Evolutionary conservation across 2,888 invertebrate species (phyloP).

Genomic region (Troilus luridus): DNA sequence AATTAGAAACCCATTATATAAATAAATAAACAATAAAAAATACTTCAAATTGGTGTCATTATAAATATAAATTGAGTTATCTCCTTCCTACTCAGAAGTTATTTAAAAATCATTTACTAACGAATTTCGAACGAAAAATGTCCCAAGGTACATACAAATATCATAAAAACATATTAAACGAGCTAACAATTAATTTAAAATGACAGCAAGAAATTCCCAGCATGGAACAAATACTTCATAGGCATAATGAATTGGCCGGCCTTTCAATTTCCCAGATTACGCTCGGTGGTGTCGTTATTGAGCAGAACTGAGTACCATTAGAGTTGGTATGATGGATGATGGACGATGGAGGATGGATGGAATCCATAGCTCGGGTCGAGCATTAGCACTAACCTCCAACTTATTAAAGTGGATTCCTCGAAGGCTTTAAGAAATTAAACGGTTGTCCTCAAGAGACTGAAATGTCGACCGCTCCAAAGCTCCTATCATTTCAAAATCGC

Average conservation of each 20-base stretch:
- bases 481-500: not conserved
- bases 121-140: not conserved
- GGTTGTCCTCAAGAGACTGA: not conserved
- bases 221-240: not conserved
- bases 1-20: no score
- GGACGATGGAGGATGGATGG: no score
- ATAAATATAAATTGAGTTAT: no score
- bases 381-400: not conserved
- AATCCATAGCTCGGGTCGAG: not conserved
- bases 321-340: not conserved
- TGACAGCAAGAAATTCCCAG: not conserved
- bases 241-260: not conserved
- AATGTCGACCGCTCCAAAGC: not conserved
- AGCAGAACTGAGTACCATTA: not conserved
- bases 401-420: not conserved
- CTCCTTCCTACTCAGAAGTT: not conserved
- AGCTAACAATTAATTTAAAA: not conserved
- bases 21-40: no score
- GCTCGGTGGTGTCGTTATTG: not conserved
- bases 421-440: not conserved
- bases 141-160: not conserved
- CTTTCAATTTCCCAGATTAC: not conserved
- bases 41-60: no score
- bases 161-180: not conserved
- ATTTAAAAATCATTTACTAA: no score